Percentiles rank a stretch among this genome's conserved stretches.
phyloP scores from a whole-genome alignment of 2,797 vertebrate species.

The Clarias pachynema region DNA sequence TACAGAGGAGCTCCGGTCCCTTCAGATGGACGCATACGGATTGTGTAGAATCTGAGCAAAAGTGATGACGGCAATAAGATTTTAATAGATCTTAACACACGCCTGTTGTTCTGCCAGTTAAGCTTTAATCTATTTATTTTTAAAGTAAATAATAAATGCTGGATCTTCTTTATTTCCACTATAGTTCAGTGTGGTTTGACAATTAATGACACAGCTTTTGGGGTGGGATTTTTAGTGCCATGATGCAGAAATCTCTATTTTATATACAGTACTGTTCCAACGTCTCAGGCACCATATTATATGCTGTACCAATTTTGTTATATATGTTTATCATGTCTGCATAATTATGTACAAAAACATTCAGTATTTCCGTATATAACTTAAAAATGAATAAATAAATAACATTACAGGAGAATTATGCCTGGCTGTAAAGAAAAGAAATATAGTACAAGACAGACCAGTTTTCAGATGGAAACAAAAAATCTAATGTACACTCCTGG shows the following conservation, averaged over 20 bases:
- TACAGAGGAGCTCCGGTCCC: background rate
- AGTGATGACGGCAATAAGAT: background rate
- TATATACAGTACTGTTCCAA: slow-evolving; percentile 3
- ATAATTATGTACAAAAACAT: too few relatives aligned
- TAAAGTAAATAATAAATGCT: background rate
- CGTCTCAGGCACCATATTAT: too few relatives aligned
- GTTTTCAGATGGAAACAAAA: too few relatives aligned
- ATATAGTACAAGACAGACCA: too few relatives aligned
- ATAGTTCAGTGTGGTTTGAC: slow-evolving; percentile 10
- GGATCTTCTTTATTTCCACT: background rate
- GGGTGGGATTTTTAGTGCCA: slow-evolving; percentile 26
- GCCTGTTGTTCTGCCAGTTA: background rate
- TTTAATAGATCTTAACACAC: background rate
- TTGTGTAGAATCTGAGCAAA: background rate
- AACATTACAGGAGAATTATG: too few relatives aligned
- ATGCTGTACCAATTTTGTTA: too few relatives aligned
- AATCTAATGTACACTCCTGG: too few relatives aligned
- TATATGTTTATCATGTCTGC: too few relatives aligned
- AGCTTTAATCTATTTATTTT: background rate
- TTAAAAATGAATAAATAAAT: too few relatives aligned
- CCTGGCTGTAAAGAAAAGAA: too few relatives aligned
- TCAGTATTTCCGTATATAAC: too few relatives aligned
- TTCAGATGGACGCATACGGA: too few relatives aligned
- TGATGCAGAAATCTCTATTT: slow-evolving; percentile 12
- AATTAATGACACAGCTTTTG: slow-evolving; percentile 15